Evolutionary conservation across 2,797 vertebrate genomes (phyloP).

Genomic region (Silurus lanzhouensis): DNA sequence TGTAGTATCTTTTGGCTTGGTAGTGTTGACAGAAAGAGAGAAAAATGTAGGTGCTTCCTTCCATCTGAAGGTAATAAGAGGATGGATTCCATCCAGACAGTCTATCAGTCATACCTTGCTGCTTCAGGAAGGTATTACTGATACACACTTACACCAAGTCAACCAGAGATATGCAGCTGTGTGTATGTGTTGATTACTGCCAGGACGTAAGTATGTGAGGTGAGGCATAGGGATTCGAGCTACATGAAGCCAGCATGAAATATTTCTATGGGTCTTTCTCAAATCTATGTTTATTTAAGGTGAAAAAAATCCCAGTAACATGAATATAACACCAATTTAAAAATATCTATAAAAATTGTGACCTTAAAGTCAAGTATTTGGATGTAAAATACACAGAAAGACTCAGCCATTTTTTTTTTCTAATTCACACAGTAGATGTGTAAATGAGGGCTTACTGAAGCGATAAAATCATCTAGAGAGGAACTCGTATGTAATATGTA

Average conservation of each 20-base stretch:
- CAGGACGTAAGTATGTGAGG: background rate
- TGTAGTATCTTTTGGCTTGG: too few species aligned
- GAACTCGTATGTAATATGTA: too few species aligned
- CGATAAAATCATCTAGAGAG: too few species aligned
- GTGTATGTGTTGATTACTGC: constrained; percentile 28
- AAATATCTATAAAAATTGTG: background rate
- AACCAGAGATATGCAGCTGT: constrained; percentile 3
- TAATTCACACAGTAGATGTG: too few species aligned
- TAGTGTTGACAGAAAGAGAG: background rate
- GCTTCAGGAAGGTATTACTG: background rate
- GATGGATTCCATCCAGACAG: constrained; percentile 15
- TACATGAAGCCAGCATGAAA: background rate
- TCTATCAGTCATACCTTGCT: constrained; percentile 15
- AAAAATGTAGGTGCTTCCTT: constrained; percentile 3
- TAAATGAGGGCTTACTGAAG: too few species aligned
- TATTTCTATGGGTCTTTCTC: background rate
- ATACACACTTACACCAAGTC: background rate
- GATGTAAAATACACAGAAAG: too few species aligned
- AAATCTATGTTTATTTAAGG: too few species aligned
- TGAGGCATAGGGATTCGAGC: background rate
- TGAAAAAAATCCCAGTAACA: background rate
- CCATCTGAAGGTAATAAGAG: constrained; percentile 12
- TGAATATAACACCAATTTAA: background rate
- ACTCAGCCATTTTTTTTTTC: too few species aligned
- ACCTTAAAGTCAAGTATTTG: too few species aligned